These are phyloP conservation scores for Typhlichthys eigenmanni DNA, from an alignment of 2,797 vertebrate species.

Conservation along the genomic window DNA sequence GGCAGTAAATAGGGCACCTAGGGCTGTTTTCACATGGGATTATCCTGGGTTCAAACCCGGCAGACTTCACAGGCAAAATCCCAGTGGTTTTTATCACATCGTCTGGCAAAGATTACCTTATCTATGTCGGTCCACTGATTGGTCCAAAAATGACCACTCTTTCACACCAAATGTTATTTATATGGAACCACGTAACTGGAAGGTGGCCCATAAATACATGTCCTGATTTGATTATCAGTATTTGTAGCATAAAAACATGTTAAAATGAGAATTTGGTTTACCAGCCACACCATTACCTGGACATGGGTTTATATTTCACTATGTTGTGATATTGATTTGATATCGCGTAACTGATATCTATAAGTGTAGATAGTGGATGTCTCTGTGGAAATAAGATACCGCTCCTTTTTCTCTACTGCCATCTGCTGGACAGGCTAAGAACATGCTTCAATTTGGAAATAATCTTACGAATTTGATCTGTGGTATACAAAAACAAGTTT, in stretches of 20 bases:
- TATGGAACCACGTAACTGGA: conserved; percentile 20
- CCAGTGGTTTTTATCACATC: conserved; percentile 47
- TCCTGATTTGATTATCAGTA: too few relatives aligned
- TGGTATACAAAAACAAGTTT: too few relatives aligned
- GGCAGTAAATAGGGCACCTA: conserved; percentile 26
- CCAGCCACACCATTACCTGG: too few relatives aligned
- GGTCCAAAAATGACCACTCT: conserved; percentile 1
- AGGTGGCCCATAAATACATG: background rate
- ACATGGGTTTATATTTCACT: too few relatives aligned
- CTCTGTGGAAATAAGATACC: background rate
- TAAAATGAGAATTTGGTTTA: too few relatives aligned
- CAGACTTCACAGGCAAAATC: conserved; percentile 56
- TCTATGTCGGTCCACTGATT: conserved; percentile 18
- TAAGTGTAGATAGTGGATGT: background rate
- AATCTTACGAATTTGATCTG: background rate
- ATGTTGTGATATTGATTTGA: too few relatives aligned
- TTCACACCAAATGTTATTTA: background rate
- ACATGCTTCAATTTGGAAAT: background rate
- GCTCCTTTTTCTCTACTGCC: conserved; percentile 45
- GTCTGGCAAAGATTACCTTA: conserved; percentile 55
- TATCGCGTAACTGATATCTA: background rate
- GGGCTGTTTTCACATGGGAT: conserved; percentile 75
- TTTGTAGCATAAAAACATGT: too few relatives aligned
- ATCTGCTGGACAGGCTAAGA: conserved; percentile 50
- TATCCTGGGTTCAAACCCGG: conserved; percentile 59